phyloP scores from a whole-genome alignment of 2,888 invertebrate species.

The Eumerus sabulonum region DNA sequence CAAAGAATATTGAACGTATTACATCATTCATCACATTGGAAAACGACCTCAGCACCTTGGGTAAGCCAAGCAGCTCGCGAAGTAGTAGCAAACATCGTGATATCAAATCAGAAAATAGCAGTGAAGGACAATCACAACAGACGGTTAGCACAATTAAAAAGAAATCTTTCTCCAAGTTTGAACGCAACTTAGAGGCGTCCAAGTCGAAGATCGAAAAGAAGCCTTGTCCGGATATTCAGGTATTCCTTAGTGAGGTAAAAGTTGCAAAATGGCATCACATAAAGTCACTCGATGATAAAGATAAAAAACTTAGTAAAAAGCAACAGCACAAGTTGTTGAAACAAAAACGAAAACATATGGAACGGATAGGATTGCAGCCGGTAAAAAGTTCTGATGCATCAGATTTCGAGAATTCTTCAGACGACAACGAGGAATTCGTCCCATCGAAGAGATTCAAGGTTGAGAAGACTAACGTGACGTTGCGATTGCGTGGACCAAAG shows the following conservation, averaged over 20 bases:
- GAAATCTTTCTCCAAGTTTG: slow-evolving; percentile 73
- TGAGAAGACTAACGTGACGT: slow-evolving; percentile 77
- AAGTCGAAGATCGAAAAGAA: slow-evolving; percentile 70
- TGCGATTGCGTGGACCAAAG: slow-evolving; percentile 73
- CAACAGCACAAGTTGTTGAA: slow-evolving; percentile 79
- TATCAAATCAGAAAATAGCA: slow-evolving; percentile 63
- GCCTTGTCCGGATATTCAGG: slow-evolving; percentile 75
- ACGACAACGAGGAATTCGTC: slow-evolving; percentile 79
- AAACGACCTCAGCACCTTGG: slow-evolving; percentile 25
- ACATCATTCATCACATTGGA: slow-evolving; percentile 73
- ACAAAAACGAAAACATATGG: slow-evolving; percentile 82
- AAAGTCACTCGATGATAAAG: slow-evolving; percentile 78
- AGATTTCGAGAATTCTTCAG: slow-evolving; percentile 75
- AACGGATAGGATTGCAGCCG: slow-evolving; percentile 80
- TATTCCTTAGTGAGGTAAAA: slow-evolving; percentile 77
- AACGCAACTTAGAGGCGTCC: slow-evolving; percentile 57
- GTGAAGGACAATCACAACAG: slow-evolving; percentile 70
- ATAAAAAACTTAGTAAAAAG: slow-evolving; percentile 78
- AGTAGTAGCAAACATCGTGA: slow-evolving; percentile 62
- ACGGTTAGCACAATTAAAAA: slow-evolving; percentile 73
- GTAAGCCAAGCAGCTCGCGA: slow-evolving; percentile 37
- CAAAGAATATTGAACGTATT: slow-evolving; percentile 81
- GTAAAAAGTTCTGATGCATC: slow-evolving; percentile 74
- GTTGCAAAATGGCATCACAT: slow-evolving; percentile 75
- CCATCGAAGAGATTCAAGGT: slow-evolving; percentile 76